phyloP scores from a whole-genome alignment of 2,113 vertebrate species.

The Stomatorhinus ivindoensis region DNA sequence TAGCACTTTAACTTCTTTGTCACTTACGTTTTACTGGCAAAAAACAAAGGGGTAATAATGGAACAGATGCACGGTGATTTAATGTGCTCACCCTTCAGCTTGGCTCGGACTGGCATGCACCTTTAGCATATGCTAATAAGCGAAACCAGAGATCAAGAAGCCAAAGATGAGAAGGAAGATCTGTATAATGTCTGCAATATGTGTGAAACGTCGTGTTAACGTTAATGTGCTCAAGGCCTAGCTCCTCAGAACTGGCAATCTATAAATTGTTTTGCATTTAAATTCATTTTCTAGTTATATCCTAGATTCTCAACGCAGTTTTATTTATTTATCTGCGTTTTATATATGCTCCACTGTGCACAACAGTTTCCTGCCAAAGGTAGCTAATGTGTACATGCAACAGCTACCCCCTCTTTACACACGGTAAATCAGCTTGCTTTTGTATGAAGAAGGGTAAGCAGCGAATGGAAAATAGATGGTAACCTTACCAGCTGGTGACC shows the following conservation, averaged over 20 bases:
- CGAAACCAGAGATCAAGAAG: not conserved
- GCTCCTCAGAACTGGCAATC: not conserved
- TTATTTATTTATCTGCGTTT: not conserved
- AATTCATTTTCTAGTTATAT: not conserved
- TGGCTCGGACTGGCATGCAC: not conserved
- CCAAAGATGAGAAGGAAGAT: not conserved
- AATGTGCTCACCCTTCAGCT: not conserved
- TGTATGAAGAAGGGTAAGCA: not conserved
- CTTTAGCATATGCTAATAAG: not conserved
- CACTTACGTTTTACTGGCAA: not conserved
- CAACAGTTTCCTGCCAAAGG: not conserved
- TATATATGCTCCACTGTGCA: not conserved
- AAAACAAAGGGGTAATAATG: not conserved
- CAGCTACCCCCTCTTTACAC: not conserved
- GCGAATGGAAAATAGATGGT: not conserved
- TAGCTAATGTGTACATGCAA: not conserved
- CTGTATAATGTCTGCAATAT: not conserved
- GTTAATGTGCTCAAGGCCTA: not conserved
- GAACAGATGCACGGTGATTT: not conserved
- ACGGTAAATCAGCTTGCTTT: not conserved
- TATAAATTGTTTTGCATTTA: not conserved
- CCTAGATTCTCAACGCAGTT: not conserved
- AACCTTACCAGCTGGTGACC: not conserved
- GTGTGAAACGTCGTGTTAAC: not conserved
- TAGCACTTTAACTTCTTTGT: not conserved